phyloP scores from a whole-genome alignment of 2,113 vertebrate species.

The Embiotoca jacksoni region DNA sequence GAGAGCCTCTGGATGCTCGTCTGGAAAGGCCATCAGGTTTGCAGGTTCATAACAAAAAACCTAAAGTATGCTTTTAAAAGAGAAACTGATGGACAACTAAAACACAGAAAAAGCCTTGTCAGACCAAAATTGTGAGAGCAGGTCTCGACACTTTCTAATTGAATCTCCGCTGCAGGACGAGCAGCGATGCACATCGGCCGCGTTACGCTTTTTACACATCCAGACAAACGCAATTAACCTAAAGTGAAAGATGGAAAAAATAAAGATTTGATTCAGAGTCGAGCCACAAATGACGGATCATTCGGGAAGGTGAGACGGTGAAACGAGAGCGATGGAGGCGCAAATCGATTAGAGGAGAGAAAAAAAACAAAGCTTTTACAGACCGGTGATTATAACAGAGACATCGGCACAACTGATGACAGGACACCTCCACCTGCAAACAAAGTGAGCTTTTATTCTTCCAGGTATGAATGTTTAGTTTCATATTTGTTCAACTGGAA shows the following conservation, averaged over 20 bases:
- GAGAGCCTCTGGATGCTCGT: not conserved
- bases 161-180: not conserved
- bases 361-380: too few relatives aligned
- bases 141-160: not conserved
- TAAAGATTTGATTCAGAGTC: not conserved
- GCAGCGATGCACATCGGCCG: not conserved
- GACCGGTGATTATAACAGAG: too few relatives aligned
- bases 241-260: slow-evolving; percentile 2
- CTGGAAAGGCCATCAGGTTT: not conserved
- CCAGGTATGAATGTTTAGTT: too few relatives aligned
- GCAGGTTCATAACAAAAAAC: not conserved
- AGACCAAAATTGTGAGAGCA: not conserved
- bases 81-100: too few relatives aligned
- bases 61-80: too few relatives aligned
- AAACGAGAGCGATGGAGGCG: not conserved
- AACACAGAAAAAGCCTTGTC: too few relatives aligned
- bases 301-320: not conserved
- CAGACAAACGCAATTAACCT: not conserved
- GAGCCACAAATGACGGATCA: not conserved
- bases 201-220: not conserved
- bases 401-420: too few relatives aligned
- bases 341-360: slow-evolving; percentile 13
- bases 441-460: too few relatives aligned
- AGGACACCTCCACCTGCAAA: too few relatives aligned
- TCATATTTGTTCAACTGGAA: too few relatives aligned